Conservation (phyloP, 2,888 invertebrate species). For the Nephrotoma appendiculata region DNA sequence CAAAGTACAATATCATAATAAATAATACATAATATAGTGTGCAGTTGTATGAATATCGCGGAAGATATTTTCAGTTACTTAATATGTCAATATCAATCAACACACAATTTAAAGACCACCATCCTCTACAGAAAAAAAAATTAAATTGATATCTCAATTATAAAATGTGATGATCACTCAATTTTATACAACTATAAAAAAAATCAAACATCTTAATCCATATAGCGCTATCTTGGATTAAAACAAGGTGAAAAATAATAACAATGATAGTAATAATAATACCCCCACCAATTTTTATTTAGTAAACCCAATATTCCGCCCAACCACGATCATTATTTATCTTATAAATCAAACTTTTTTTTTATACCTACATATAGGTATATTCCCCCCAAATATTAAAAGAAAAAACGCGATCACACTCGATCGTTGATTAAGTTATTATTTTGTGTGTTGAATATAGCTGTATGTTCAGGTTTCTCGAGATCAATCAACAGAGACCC, state of each 20-base stretch:
- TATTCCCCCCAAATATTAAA: background rate
- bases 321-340: background rate
- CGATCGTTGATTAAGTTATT: background rate
- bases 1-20: too few relatives aligned
- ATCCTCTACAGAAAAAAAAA: background rate
- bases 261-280: background rate
- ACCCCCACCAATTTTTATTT: background rate
- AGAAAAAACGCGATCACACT: background rate
- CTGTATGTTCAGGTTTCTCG: background rate
- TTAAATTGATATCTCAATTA: background rate
- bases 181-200: background rate
- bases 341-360: background rate
- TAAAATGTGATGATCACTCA: background rate
- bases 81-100: background rate
- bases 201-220: background rate
- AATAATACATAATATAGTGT: background rate
- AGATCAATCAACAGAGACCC: background rate
- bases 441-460: background rate
- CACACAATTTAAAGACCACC: background rate
- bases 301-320: background rate
- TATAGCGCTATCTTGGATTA: background rate
- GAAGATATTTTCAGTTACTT: background rate
- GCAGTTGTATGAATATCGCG: background rate
- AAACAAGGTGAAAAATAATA: background rate
- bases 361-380: background rate